Conservation (phyloP, 2,113 vertebrate species). For the Solea senegalensis region DNA sequence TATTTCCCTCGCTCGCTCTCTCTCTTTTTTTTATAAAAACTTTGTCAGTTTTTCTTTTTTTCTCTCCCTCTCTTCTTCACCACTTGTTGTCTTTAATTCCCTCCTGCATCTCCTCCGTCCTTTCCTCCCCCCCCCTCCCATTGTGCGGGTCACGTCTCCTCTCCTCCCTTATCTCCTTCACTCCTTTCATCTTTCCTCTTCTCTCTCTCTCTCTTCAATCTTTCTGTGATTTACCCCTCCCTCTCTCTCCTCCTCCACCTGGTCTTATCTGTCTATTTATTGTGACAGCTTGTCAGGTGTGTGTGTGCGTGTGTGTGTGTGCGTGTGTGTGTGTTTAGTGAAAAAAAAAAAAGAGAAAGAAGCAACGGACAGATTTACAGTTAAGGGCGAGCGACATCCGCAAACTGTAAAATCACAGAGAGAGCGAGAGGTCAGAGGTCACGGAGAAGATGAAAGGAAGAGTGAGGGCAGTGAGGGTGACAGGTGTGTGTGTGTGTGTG, state of each 20-base stretch:
- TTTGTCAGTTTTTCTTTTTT: not conserved
- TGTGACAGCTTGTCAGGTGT: constrained; percentile 66
- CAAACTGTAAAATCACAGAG: constrained; percentile 56
- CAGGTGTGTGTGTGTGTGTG: constrained; percentile 29
- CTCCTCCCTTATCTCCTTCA: not conserved
- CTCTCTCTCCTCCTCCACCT: constrained; percentile 45
- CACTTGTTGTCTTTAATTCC: not conserved
- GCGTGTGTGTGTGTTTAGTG: constrained; percentile 20
- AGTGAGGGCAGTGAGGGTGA: constrained; percentile 27
- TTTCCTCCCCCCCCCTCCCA: not conserved
- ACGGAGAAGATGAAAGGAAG: constrained; percentile 1
- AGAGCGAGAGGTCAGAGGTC: constrained; percentile 13
- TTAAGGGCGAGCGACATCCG: constrained; percentile 33
- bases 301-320: constrained; percentile 42
- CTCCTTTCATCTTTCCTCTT: not conserved
- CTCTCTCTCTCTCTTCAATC: constrained; percentile 42
- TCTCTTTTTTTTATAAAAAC: no score
- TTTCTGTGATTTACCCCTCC: constrained; percentile 50
- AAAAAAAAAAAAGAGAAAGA: constrained; percentile 2
- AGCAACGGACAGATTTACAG: constrained; percentile 61
- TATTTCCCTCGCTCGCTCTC: not conserved
- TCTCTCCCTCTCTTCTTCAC: not conserved
- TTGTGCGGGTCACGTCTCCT: not conserved
- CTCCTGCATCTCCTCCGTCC: not conserved
- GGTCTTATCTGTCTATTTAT: constrained; percentile 71